Evolutionary conservation across 2,888 invertebrate species (phyloP).

Genomic region (Nesidiocoris tenuis): DNA sequence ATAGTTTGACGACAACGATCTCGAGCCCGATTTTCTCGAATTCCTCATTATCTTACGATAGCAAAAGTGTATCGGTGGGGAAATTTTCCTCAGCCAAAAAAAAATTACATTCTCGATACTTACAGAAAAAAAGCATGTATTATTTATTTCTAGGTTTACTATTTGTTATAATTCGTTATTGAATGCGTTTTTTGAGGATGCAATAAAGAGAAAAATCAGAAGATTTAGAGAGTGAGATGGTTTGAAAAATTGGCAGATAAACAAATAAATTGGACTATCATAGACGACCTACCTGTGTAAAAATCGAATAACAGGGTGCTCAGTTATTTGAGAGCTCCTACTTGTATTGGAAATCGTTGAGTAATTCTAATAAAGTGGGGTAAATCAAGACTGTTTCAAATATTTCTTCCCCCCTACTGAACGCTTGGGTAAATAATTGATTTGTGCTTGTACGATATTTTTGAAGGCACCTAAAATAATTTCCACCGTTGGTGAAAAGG

Average conservation of each 20-base stretch:
- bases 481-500: neutral
- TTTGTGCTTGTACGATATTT: no score
- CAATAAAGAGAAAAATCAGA: no score
- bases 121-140: no score
- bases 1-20: neutral
- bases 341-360: conserved; percentile 26
- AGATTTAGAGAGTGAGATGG: neutral
- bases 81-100: neutral
- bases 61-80: no score
- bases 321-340: conserved; percentile 9
- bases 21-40: neutral
- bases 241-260: neutral
- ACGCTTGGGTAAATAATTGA: no score
- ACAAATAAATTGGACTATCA: neutral
- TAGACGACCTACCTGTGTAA: neutral
- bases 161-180: neutral
- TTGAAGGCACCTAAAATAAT: neutral
- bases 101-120: no score
- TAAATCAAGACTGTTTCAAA: conserved; percentile 7
- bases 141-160: neutral
- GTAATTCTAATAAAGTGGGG: conserved; percentile 34
- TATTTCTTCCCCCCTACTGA: neutral
- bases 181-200: neutral
- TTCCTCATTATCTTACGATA: neutral
- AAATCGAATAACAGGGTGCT: conserved; percentile 24